Percentiles rank a stretch among this genome's conserved stretches.
Evolutionary conservation across 2,888 invertebrate species (phyloP).

Genomic region (Caenorhabditis imperialis): DNA sequence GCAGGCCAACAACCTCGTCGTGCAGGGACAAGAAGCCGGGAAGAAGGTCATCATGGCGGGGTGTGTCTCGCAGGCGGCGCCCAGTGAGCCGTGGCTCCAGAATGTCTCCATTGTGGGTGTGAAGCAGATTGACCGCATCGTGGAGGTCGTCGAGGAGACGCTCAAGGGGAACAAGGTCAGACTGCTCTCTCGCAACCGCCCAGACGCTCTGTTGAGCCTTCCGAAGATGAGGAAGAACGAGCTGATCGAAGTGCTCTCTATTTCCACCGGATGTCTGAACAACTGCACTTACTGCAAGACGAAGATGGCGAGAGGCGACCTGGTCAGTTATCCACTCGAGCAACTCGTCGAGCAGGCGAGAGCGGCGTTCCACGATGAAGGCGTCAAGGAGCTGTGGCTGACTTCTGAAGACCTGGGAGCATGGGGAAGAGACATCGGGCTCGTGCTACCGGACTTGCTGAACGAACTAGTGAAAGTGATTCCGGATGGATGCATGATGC

Average conservation of each 20-base stretch:
- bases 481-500: conserved; percentile 82
- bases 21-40: conserved; percentile 57
- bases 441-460: conserved; percentile 86
- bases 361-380: conserved; percentile 82
- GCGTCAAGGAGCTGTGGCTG: conserved; percentile 95
- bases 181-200: conserved; percentile 79
- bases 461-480: conserved; percentile 86
- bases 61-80: conserved; percentile 92
- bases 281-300: conserved; percentile 98
- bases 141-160: conserved; percentile 97
- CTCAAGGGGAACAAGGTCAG: conserved; percentile 84
- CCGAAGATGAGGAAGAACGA: conserved; percentile 97
- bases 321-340: conserved; percentile 87
- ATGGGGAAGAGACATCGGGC: conserved; percentile 93
- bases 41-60: conserved; percentile 88
- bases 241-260: conserved; percentile 87
- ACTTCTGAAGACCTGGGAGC: conserved; percentile 98
- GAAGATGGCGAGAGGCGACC: conserved; percentile 89
- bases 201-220: conserved; percentile 89
- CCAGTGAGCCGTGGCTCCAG: conserved; percentile 79
- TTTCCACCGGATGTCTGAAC: conserved; percentile 85
- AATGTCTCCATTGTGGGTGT: conserved; percentile 96
- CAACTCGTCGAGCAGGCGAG: conserved; percentile 63
- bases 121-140: conserved; percentile 96
- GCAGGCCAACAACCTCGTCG: conserved; percentile 64